Percentiles rank a stretch among this genome's conserved stretches.
phyloP scores from a whole-genome alignment of 2,888 invertebrate species.

The Meteorus colon region DNA sequence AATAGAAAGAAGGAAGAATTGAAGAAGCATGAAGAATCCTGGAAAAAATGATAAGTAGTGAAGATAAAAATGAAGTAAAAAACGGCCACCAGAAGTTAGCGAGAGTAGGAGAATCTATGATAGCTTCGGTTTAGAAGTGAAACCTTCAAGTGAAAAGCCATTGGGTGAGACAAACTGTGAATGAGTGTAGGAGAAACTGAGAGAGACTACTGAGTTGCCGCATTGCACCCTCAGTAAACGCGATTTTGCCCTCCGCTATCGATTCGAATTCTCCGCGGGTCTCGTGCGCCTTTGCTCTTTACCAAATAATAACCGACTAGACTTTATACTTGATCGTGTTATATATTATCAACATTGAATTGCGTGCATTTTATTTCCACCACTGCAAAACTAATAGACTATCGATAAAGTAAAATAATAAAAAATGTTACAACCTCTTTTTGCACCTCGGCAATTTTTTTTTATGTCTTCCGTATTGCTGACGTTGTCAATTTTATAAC shows the following conservation, averaged over 20 bases:
- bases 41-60: background rate
- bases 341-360: conserved; percentile 18
- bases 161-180: background rate
- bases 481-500: background rate
- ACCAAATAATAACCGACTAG: conserved; percentile 56
- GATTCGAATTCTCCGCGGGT: conserved; percentile 63
- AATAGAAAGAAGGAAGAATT: background rate
- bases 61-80: background rate
- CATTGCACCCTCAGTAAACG: conserved; percentile 63
- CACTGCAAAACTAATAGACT: background rate
- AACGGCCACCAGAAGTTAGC: background rate
- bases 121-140: conserved; percentile 10
- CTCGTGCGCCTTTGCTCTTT: conserved; percentile 54
- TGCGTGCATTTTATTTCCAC: conserved; percentile 3
- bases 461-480: conserved; percentile 12
- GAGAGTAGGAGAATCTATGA: conserved; percentile 11
- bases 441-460: conserved; percentile 8
- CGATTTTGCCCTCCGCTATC: conserved; percentile 62
- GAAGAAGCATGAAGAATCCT: conserved; percentile 29
- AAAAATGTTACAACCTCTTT: conserved; percentile 25
- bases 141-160: background rate
- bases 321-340: conserved; percentile 42
- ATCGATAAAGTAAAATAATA: conserved; percentile 7
- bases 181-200: background rate
- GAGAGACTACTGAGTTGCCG: conserved; percentile 51